Evolutionary conservation across 2,888 invertebrate species (phyloP), one percentile per base, ranked within the genome.

Genomic region (Tipula vernalis): DNA sequence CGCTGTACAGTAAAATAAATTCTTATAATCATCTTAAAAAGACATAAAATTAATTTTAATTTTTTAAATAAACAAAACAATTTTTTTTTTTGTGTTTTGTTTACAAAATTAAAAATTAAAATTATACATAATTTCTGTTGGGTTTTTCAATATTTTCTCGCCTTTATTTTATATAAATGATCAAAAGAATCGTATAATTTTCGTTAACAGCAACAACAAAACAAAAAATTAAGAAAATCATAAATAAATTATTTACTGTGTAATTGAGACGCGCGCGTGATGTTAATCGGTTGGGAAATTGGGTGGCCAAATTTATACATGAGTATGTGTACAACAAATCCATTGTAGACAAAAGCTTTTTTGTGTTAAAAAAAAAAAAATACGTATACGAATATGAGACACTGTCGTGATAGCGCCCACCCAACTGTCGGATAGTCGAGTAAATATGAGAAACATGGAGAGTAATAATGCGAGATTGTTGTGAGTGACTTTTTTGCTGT

Each of bases 21-120:
- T 71, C 71, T 71, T 71, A 71, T 71, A 71, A 71, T 71, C 71
- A 71, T 71, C 71, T 71, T 71, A 71, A 71, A 71, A 71, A 71
- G 71, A 71, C 71, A 71, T 71, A 71, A 71, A 71, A 71, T 71
- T 71, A 71, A 71, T 71, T 71, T 71, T 71, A 71, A 71, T 71
- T 71, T 71, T 71, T 71, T 71, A 71, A 71, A 71, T 71, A 71
- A 71, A 71, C 71, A 71, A 71, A 71, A 71, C 71, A 57, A 15
- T 5, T 10, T 28, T 28, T 71, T 71, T 12, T 28, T 71, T 39
- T 39, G 39, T 39, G 39, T 39, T 71, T 71, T 71, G 71, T 71
- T 71, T 71, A 71, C 28, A 71, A 71, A 71, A 71, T 71, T 71
- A 71, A 71, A 71, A 71, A 71, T 71, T 71, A 71, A 71, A 71